Conservation (phyloP, 2,888 invertebrate genomes). For the Athripsodes cinereus region DNA sequence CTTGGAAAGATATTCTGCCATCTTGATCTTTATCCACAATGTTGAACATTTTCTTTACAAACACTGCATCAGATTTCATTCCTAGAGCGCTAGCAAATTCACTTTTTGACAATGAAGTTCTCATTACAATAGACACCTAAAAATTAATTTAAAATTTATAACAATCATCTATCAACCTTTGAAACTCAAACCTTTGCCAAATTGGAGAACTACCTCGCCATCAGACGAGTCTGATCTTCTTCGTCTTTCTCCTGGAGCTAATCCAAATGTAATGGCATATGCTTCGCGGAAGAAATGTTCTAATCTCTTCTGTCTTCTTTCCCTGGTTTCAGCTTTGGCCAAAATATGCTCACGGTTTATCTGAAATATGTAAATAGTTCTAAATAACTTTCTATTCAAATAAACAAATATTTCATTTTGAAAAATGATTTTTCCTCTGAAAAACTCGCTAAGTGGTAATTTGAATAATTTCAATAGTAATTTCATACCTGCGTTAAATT, state of each 20-base stretch:
- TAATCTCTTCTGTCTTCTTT: constrained; percentile 83
- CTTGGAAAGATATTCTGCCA: constrained; percentile 89
- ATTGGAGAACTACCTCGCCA: constrained; percentile 55
- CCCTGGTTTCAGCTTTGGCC: constrained; percentile 88
- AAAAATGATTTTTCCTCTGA: background rate
- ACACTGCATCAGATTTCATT: constrained; percentile 91
- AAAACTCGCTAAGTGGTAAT: background rate
- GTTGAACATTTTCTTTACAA: constrained; percentile 96
- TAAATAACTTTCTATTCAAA: too few species aligned
- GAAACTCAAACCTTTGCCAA: too few species aligned
- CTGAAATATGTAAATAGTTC: constrained; percentile 34
- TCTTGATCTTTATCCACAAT: constrained; percentile 93
- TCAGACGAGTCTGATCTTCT: constrained; percentile 68
- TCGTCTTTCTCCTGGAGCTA: constrained; percentile 79
- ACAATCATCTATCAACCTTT: too few species aligned
- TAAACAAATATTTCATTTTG: too few species aligned
- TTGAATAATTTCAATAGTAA: background rate
- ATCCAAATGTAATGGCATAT: constrained; percentile 86
- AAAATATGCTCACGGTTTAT: constrained; percentile 80
- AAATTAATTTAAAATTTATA: too few species aligned
- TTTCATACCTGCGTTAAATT: constrained; percentile 59
- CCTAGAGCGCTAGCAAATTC: constrained; percentile 94
- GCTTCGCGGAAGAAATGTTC: constrained; percentile 97
- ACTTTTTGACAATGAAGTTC: constrained; percentile 82
- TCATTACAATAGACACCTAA: constrained; percentile 80